Conservation (phyloP, 2,797 vertebrate species). For the Sebastolobus alascanus region DNA sequence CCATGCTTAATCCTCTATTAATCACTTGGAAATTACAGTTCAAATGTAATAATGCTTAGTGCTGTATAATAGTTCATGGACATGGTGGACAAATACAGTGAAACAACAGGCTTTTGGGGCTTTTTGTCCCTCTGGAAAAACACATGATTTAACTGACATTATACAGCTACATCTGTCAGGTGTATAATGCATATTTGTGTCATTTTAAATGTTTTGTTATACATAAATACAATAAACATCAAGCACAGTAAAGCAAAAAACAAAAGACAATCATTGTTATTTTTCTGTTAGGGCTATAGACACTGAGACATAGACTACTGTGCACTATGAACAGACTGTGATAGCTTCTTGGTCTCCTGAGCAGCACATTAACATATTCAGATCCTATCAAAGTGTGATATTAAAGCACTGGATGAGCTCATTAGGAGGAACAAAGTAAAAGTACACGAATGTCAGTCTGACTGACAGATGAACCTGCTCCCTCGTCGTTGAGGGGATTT, state of each 20-base stretch:
- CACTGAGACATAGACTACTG: not conserved
- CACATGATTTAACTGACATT: not conserved
- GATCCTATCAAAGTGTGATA: not conserved
- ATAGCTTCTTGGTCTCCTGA: not conserved
- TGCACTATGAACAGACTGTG: not conserved
- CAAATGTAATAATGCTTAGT: not conserved
- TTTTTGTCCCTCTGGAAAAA: not conserved
- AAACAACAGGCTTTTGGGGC: not conserved
- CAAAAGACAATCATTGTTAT: not conserved
- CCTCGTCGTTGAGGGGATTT: conserved; percentile 48
- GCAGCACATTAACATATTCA: not conserved
- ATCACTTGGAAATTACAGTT: not conserved
- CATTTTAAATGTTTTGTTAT: too few species aligned
- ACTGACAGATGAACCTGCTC: conserved; percentile 64
- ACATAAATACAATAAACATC: too few species aligned
- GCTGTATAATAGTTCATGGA: not conserved
- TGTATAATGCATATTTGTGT: not conserved
- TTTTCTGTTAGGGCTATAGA: rapidly evolving
- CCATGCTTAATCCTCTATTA: not conserved
- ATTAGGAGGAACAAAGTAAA: conserved; percentile 48
- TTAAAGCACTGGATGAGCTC: conserved; percentile 32
- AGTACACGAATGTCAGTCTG: conserved; percentile 32
- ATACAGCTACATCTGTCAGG: not conserved
- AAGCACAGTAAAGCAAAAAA: too few species aligned
- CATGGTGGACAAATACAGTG: not conserved